Evolutionary conservation across 2,797 vertebrate genomes (phyloP), one percentile per base, ranked within the genome.

Genomic region (Liparis tanakae): DNA sequence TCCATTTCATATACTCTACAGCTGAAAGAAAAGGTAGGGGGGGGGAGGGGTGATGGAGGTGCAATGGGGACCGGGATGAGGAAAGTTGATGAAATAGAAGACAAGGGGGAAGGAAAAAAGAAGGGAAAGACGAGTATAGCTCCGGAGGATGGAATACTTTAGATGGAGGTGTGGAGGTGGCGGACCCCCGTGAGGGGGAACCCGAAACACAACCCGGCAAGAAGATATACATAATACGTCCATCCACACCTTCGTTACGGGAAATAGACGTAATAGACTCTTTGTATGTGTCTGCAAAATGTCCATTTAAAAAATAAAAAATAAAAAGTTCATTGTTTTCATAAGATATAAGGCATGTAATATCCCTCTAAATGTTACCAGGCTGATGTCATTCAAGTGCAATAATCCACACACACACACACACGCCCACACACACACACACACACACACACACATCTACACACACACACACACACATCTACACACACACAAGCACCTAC

Each of bases 1-100:
- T 91, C 86, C 80, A 89, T 87, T 88, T 90, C 86, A 30, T 30
- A 80, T 83, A 84, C 89, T 87, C 79, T 82, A 80, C 76, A 76
- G 81, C 79, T 84, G 79, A 84, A 89, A 30, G 4, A 76, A 83
- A 72, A 53, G 25, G 1, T 30, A 82, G 85, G 74, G 86, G 79
- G 54, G 74, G 25, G 25, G 25, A 30, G 25, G 25, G 25, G 25
- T 30, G 84, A 83, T 71, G 74, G 77, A 76, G 78, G 76, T 80
- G 70, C 50, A 51, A 30, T 2, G 65, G 80, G 80, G 79, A 76
- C 82, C 72, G 80, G 69, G 74, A 53, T 66, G 77, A 61, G 62
- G 57, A 30, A 13, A 71, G 70, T 70, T 55, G 76, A 81, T 84
- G 84, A 89, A 87, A 89, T 64, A 66, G 60, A 87, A 83, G 71